These are phyloP conservation scores for Tragopan temminckii DNA, from an alignment of 2,797 vertebrate species.

Conservation along the genomic window DNA sequence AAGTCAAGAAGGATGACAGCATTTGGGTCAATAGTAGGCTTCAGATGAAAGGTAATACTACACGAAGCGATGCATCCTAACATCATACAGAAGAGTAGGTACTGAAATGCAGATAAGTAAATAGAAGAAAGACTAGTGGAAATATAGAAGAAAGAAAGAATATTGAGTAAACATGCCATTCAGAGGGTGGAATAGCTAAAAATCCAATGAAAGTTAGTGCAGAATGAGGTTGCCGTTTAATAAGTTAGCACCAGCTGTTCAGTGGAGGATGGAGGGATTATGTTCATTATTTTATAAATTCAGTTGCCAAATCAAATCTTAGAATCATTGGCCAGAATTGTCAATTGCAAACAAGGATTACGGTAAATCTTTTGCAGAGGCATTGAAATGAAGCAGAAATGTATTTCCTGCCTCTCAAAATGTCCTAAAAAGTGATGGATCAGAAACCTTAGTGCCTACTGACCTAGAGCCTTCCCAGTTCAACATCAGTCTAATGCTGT, in stretches of 20 bases:
- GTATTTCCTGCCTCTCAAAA: not conserved
- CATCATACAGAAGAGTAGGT: not conserved
- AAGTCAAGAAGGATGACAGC: not conserved
- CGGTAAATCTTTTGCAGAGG: not conserved
- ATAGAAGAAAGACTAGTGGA: not conserved
- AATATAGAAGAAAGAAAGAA: not conserved
- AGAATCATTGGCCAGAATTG: not conserved
- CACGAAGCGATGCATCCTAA: not conserved
- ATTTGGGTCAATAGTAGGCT: not conserved
- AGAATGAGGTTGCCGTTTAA: not conserved
- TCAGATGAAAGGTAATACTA: constrained; percentile 11
- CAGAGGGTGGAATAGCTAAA: not conserved
- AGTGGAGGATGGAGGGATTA: not conserved
- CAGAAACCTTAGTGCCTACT: not conserved
- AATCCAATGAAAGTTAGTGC: not conserved
- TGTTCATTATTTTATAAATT: not conserved
- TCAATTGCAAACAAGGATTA: not conserved
- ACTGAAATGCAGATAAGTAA: not conserved
- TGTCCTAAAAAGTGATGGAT: not conserved
- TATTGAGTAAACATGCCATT: not conserved
- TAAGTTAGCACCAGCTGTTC: not conserved
- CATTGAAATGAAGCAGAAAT: not conserved
- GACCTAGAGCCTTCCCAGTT: not conserved
- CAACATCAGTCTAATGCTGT: not conserved
- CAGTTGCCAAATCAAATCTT: not conserved